Evolutionary conservation across 2,113 vertebrate species (phyloP), one percentile per base, ranked within the genome.

Genomic region (Elachura formosa): DNA sequence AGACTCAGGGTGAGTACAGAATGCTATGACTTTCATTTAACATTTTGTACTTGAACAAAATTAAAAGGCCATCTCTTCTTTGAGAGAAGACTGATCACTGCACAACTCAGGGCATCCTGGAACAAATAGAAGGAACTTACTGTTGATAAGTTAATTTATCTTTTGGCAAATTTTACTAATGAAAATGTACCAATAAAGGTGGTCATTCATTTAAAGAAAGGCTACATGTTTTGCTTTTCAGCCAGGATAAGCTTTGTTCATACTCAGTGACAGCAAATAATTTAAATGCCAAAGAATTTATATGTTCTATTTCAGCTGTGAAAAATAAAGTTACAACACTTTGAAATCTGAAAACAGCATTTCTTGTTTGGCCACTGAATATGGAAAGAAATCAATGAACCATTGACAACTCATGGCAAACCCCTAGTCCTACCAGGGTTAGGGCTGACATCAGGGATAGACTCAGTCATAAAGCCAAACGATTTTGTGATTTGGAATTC

Each of bases 21-120:
- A 23, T 28, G 48, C 28, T 46, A 5, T 9, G 58, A 51, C n/a
- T 84, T 84, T 56, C 15, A 5, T 43, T 94, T 86, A 79, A 54
- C 77, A 61, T 91, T 90, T 84, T 81, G 58, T 26, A 72, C 59
- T 41, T 56, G 72, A 86, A 68, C 46, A 82, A 69, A 92, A 87
- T 56, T 77, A 49, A 86, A 95, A 94, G 75, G 75, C 87, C 85
- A 84, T 33, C 64, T 84, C 89, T 95, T 85, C 40, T 22, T 43
- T 56, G 45, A 52, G 43, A 62, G 71, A 95, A 84, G 68, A 76
- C 38, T 82, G 83, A 96, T 90, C 74, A 63, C 59, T 12, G 51
- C 26, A 92, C 13, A 16, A 73, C 59, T 66, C 23, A 4, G 31
- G 73, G 80, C 48, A 80, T 51, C 58, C 41, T 45, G 48, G 38